Evolutionary conservation across 2,888 invertebrate species (phyloP).

Genomic region (Eudasyphora cyanicolor): DNA sequence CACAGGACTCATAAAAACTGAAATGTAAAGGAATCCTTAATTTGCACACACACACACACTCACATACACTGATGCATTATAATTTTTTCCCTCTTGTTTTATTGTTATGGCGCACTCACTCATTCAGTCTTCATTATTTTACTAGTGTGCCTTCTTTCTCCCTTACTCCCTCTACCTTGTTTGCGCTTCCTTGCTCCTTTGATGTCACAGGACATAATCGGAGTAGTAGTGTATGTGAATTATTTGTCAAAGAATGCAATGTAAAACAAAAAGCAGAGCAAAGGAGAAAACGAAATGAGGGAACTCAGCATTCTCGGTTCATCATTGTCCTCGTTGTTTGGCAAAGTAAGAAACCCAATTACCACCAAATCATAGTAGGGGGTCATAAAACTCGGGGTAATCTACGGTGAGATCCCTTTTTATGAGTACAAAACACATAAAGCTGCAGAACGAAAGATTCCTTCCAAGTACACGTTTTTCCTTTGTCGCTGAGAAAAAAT

Average conservation of each 20-base stretch:
- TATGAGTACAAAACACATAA: conserved; percentile 11
- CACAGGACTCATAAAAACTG: conserved; percentile 3
- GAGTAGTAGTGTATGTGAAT: neutral
- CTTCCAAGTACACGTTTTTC: neutral
- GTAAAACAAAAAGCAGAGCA: neutral
- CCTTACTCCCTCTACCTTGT: no score
- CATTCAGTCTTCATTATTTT: neutral
- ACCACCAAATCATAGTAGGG: conserved; percentile 18
- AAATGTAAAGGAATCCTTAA: conserved; percentile 6
- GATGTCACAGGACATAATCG: neutral
- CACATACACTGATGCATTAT: neutral
- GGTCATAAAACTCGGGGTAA: conserved; percentile 1
- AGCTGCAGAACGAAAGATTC: neutral
- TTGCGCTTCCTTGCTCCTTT: no score
- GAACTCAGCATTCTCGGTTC: neutral
- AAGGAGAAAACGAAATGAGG: neutral
- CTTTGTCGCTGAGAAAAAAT: neutral
- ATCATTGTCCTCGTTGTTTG: neutral
- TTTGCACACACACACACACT: neutral
- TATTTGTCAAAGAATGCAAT: neutral
- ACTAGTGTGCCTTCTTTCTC: no score
- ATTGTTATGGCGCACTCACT: no score
- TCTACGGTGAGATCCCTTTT: conserved; percentile 6
- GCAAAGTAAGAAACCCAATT: conserved; percentile 5
- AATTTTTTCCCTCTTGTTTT: neutral